Percentiles rank a stretch among this genome's conserved stretches.
These are phyloP conservation scores for Boleophthalmus pectinirostris DNA, from an alignment of 2,113 vertebrate genomes.

Conservation along the genomic window DNA sequence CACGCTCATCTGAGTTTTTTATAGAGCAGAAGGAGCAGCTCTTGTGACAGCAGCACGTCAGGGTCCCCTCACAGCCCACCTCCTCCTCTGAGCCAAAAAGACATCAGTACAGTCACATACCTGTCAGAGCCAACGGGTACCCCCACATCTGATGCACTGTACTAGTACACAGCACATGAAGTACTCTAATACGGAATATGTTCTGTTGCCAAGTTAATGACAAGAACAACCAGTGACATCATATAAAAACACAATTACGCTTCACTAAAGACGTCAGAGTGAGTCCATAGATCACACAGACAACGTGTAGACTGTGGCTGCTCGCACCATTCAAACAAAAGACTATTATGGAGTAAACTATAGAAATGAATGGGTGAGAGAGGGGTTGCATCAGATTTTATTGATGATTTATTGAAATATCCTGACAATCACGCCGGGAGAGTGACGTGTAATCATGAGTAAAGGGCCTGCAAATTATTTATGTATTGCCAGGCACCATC, in stretches of 20 bases:
- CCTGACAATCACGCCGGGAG: slow-evolving; percentile 60
- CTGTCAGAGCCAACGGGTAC: slow-evolving; percentile 90
- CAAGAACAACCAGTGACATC: slow-evolving; percentile 71
- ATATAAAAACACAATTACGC: slow-evolving; percentile 66
- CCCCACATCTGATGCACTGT: slow-evolving; percentile 78
- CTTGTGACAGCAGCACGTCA: slow-evolving; percentile 84
- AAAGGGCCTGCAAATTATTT: slow-evolving; percentile 74
- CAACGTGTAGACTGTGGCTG: slow-evolving; percentile 44
- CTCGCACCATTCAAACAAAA: slow-evolving; percentile 40
- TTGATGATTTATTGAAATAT: slow-evolving; percentile 61
- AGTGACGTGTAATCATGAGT: slow-evolving; percentile 70
- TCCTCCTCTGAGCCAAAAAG: slow-evolving; percentile 82
- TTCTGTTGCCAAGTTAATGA: slow-evolving; percentile 86
- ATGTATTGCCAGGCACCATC: slow-evolving; percentile 74
- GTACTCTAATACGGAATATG: slow-evolving; percentile 91
- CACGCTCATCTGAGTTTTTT: slow-evolving; percentile 76
- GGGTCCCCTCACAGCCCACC: slow-evolving; percentile 86
- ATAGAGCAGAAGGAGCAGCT: slow-evolving; percentile 89
- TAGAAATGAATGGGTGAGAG: slow-evolving; percentile 28
- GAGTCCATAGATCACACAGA: slow-evolving; percentile 59
- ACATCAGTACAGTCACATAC: slow-evolving; percentile 88
- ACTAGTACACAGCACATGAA: slow-evolving; percentile 88
- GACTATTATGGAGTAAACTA: slow-evolving; percentile 35
- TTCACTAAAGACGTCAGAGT: slow-evolving; percentile 59
- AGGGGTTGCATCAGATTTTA: slow-evolving; percentile 56